These are phyloP conservation scores for Rhodophaea formosa DNA, from an alignment of 2,888 invertebrate genomes.

Conservation along the genomic window DNA sequence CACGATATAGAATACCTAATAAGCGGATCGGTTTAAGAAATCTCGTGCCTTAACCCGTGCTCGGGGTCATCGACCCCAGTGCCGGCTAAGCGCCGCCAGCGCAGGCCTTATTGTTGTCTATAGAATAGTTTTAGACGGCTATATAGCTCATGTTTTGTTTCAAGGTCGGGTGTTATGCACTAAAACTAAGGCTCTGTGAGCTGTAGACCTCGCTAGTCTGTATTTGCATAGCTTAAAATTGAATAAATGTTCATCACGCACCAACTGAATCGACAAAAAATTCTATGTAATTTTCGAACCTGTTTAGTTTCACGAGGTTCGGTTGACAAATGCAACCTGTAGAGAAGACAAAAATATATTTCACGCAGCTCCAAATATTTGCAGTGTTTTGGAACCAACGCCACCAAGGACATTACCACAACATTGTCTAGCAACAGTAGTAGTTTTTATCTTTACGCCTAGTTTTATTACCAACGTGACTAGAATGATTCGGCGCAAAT, in stretches of 20 bases:
- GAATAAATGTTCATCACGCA: too few relatives aligned
- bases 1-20: slow-evolving; percentile 70
- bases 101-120: slow-evolving; percentile 72
- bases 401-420: not conserved
- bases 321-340: too few relatives aligned
- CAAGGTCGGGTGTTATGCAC: slow-evolving; percentile 43
- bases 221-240: too few relatives aligned
- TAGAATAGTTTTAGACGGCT: slow-evolving; percentile 46
- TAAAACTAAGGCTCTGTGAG: not conserved
- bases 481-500: not conserved
- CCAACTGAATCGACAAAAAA: too few relatives aligned
- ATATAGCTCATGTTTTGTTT: slow-evolving; percentile 42
- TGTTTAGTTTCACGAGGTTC: too few relatives aligned
- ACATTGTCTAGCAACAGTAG: not conserved
- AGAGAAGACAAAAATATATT: too few relatives aligned
- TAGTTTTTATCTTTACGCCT: not conserved
- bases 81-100: slow-evolving; percentile 63
- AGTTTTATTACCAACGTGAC: not conserved
- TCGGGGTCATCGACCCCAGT: slow-evolving; percentile 58
- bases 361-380: not conserved
- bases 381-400: not conserved
- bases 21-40: slow-evolving; percentile 75
- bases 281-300: too few relatives aligned
- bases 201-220: too few relatives aligned
- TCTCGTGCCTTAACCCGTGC: slow-evolving; percentile 69